Evolutionary conservation across 2,797 vertebrate genomes (phyloP), one percentile per base, ranked within the genome.

Genomic region (Pitangus sulphuratus): DNA sequence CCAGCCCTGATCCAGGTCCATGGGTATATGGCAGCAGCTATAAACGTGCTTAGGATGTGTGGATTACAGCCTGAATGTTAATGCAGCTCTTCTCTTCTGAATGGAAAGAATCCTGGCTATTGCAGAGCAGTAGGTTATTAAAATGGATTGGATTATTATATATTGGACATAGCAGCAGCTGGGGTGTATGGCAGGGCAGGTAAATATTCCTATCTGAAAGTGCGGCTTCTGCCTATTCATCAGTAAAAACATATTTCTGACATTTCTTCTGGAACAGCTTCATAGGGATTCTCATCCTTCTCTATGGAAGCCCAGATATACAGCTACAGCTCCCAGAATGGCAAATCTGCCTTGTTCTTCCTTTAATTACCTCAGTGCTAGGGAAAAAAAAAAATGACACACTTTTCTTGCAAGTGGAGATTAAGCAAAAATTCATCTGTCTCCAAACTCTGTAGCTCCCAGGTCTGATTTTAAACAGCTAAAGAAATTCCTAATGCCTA

Each of bases 361-460:
- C 82, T 93, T 95, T 92, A 96, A 97, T 94, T 96, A 94, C 87
- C 64, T 94, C 56, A 14, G 47, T 69, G 44, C 66, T 90, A 74
- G 72, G 51, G 39, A n/a, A 87, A 71, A 77, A 70, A 82, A 70
- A 15, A 83, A 88, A 65, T 8, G 22, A 48, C 87, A 87, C 50
- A 42, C 66, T 91, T 93, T 86, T 81, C 62, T 90, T 88, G 91
- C 39, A 81, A 93, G 58, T 15, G 5, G 65, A 94, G 76, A 95
- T 93, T 81, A 94, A 91, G 69, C 31, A 84, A 62, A 79, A 90
- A 91, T 84, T 94, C 85, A 86, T 19, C 69, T 51, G 50, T 40
- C 42, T 82, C 70, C 19, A 77, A 93, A 70, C 16, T 22, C 3
- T 44, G 44, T 68, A 57, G 21, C 28, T 93, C 71, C n/a, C 69